A percentile compares a stretch with the other conserved stretches of the same genome.
These are phyloP conservation scores for Catagonus wagneri DNA, from an alignment of 2,113 vertebrate species.

Conservation along the genomic window DNA sequence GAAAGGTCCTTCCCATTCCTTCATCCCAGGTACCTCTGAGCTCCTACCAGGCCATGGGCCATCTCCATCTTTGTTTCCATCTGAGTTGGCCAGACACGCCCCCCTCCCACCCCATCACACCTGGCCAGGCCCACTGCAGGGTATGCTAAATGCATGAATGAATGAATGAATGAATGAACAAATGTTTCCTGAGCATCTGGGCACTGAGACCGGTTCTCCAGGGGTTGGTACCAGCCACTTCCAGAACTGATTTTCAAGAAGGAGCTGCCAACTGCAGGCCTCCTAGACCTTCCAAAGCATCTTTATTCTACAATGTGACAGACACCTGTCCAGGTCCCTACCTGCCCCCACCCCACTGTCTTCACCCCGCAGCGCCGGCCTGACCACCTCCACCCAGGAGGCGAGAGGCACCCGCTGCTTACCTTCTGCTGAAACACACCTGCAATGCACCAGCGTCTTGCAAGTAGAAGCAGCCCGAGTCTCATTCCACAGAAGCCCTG, in stretches of 20 bases:
- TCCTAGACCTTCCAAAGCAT: not conserved
- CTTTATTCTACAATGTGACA: not conserved
- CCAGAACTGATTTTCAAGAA: constrained; percentile 20
- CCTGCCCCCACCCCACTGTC: constrained; percentile 15
- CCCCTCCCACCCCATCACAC: not conserved
- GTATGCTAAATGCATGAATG: not conserved
- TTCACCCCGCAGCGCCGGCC: not conserved
- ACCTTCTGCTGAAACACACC: constrained; percentile 76
- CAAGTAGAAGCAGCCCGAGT: constrained; percentile 60
- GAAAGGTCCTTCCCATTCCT: not conserved
- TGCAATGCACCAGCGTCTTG: constrained; percentile 77
- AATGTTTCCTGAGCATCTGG: not conserved
- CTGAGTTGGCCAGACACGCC: not conserved
- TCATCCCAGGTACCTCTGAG: not conserved
- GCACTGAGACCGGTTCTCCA: not conserved
- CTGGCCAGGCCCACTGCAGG: not conserved
- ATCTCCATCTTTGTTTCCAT: not conserved
- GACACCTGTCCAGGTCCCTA: not conserved
- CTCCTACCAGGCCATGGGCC: not conserved
- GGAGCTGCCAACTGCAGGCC: not conserved
- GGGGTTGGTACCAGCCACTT: not conserved
- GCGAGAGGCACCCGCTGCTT: not conserved
- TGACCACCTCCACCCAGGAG: not conserved
- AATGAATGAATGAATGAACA: not conserved
- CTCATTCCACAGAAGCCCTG: constrained; percentile 77